Evolutionary conservation across 2,888 invertebrate species (phyloP), one percentile per base, ranked within the genome.

Genomic region (Agrotis segetum): DNA sequence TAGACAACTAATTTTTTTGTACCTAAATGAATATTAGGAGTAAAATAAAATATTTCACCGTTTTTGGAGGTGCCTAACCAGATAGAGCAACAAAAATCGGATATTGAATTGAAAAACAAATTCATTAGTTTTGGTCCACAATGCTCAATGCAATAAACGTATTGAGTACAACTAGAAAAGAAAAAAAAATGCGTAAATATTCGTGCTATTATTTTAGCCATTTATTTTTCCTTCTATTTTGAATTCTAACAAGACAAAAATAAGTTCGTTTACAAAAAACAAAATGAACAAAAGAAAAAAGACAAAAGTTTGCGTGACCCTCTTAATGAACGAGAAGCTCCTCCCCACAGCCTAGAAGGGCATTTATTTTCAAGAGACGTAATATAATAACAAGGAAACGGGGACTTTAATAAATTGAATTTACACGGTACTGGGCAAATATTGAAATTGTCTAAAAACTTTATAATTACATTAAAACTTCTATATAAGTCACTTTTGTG

Each of bases 341-440:
- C 79, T 16, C 55, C 29, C 44, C 16, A 4, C 19, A 19, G 29
- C 19, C 67, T 40, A 29, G 5, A 50, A 44, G 46, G 19, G 17
- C 70, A 59, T 73, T 77, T 74, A 56, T 70, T 80, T 63, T 29
- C 60, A 1, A n/a, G 16, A 7, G 56, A 66, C 24, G 17, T 50
- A 67, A 76, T 65, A 50, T 61, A 58, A 71, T 64, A 61, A 63
- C 52, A 63, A 53, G 63, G 40, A 53, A 81, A 76, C 24, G 40
- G 24, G 40, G 47, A 64, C 46, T 64, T 50, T 74, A 67, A 50
- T 52, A 44, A 77, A 77, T 67, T 71, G 34, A 61, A 71, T 72
- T 66, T 44, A 58, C 46, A 50, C 16, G 29, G 58, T 1, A 16
- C 34, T 9, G 44, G 0, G 7, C 17, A 60, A 64, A 75, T 29